A percentile compares a stretch with the other conserved stretches of the same genome.
Conservation (phyloP, 1,140 invertebrate species). For the Drosophila chauvacae region DNA sequence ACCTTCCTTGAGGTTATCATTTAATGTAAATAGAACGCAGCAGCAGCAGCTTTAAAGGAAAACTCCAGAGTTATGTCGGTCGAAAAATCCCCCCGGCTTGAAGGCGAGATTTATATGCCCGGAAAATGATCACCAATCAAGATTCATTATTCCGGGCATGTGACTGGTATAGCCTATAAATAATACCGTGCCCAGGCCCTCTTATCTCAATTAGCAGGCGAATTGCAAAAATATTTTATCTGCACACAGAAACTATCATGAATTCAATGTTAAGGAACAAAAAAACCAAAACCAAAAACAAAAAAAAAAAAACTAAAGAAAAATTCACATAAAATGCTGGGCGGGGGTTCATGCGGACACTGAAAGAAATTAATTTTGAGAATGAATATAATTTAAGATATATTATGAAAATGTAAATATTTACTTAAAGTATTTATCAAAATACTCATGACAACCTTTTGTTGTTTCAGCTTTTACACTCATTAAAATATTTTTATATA, state of each 20-base stretch:
- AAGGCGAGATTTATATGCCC: conserved; percentile 37
- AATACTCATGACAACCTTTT: neutral
- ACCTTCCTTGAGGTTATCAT: conserved; percentile 14
- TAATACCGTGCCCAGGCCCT: conserved; percentile 38
- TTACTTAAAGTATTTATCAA: neutral
- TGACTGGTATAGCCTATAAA: conserved; percentile 49
- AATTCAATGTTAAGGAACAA: conserved; percentile 46
- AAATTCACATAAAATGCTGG: conserved; percentile 4
- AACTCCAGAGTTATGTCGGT: neutral
- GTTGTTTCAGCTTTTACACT: too few species aligned
- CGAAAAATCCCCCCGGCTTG: conserved; percentile 11
- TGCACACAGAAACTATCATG: conserved; percentile 47
- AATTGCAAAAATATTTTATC: conserved; percentile 67
- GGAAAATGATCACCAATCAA: conserved; percentile 53
- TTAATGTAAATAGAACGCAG: neutral
- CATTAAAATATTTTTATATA: neutral
- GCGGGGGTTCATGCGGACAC: neutral
- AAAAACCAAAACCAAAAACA: neutral
- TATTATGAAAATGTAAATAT: neutral
- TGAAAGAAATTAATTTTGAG: neutral
- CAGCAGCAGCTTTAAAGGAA: neutral
- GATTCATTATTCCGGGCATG: conserved; percentile 41
- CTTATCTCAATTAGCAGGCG: conserved; percentile 55
- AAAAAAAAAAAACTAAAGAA: neutral
- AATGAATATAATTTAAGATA: neutral